Base-by-base conservation (phyloP, 2,113 vertebrate genomes). In the Siphamia tubifer region DNA sequence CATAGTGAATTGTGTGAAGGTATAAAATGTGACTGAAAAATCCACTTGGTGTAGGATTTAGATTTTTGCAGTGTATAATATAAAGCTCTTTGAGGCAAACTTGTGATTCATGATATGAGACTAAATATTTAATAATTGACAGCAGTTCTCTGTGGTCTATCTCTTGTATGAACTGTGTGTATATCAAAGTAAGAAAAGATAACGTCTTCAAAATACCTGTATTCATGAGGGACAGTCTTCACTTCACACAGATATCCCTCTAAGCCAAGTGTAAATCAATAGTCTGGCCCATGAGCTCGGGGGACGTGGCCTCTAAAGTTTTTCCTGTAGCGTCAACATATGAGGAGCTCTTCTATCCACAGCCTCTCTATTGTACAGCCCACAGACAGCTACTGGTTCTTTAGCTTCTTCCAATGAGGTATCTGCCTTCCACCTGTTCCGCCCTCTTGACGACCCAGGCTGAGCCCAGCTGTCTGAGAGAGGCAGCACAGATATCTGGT, bases 401-500 rank as follows among this genome's bases (percentile, higher is more conserved):
- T 35, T n/a, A 42, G 64, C 39, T 60, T 63, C 54, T 34, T 47
- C 86, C 64, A 71, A 43, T 69, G 40, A 62, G 25, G 54, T 25
- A 51, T 15, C 75, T 28, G 12, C 19, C 34, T 75, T 55, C 87
- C 90, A 91, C 92, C 89, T 93, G 91, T 88, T 88, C 34, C 45
- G 54, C 28, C 31, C 30, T 62, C 67, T 48, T 21, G 38, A 80
- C 68, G 70, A 47, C 36, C 53, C 9, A 6, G 21, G 53, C 38
- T 57, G 25, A 57, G 31, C 75, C 73, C 90, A 90, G 89, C 90
- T 88, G 90, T 84, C 74, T 48, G 68, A 78, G 61, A 74, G 80
- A 76, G 68, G 61, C 79, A 66, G 74, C 63, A 2, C 69, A 69
- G 79, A 52, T 74, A 83, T 81, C 83, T 87, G 78, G 89, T 87